Evolutionary conservation across 2,888 invertebrate genomes (phyloP).

Genomic region (Coecobrya sp.): DNA sequence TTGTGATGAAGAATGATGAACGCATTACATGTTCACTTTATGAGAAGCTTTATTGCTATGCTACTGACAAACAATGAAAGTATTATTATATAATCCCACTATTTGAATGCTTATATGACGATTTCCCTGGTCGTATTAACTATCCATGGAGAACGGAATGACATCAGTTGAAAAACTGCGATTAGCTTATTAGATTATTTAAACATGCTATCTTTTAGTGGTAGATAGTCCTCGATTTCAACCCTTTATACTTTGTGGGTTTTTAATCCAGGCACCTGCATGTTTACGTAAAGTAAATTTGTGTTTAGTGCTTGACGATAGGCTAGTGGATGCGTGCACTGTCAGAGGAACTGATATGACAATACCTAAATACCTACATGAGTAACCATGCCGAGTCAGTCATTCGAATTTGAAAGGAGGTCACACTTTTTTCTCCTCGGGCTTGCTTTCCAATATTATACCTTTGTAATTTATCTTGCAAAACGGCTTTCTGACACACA

Average conservation of each 20-base stretch:
- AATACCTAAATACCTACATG: not conserved
- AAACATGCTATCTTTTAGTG: no score
- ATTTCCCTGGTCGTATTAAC: not conserved
- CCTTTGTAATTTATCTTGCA: not conserved
- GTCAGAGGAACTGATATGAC: not conserved
- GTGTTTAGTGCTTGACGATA: no score
- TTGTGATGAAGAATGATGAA: constrained; percentile 45
- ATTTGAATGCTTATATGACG: not conserved
- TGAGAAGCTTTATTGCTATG: not conserved
- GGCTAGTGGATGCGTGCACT: not conserved
- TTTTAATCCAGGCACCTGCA: no score
- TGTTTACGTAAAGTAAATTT: no score
- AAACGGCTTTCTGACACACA: not conserved
- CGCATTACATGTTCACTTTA: no score
- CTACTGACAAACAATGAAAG: not conserved
- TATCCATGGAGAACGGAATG: not conserved
- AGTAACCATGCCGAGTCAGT: no score
- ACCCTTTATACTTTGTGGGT: no score
- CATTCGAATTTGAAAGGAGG: constrained; percentile 59
- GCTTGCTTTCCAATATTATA: not conserved
- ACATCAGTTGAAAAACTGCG: not conserved
- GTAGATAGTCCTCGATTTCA: no score
- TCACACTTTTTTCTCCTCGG: constrained; percentile 60
- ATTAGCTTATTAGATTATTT: not conserved
- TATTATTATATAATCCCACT: not conserved